Conservation (phyloP, 2,797 vertebrate species). For the Rhincodon typus region DNA sequence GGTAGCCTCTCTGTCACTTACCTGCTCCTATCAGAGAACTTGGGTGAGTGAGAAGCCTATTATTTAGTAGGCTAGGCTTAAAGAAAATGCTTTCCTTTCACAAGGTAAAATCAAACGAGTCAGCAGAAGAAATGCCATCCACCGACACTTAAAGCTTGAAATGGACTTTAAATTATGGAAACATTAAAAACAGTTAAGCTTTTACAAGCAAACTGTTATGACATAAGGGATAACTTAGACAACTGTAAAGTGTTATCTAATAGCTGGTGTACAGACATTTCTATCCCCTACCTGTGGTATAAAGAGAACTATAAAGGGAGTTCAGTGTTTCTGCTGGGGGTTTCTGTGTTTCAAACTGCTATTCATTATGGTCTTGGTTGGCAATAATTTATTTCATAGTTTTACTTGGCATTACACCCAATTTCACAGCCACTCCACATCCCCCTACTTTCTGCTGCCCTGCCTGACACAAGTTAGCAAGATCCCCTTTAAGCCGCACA, state of each 20-base stretch:
- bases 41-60: background rate
- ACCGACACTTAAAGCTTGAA: background rate
- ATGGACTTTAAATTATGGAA: conserved; percentile 36
- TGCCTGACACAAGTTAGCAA: background rate
- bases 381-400: background rate
- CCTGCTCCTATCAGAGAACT: background rate
- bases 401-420: background rate
- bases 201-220: conserved; percentile 35
- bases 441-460: background rate
- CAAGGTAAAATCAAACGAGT: background rate
- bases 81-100: background rate
- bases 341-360: background rate
- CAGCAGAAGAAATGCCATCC: background rate
- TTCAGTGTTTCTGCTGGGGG: background rate
- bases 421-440: background rate
- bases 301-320: conserved; percentile 23
- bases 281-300: conserved; percentile 15
- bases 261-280: background rate
- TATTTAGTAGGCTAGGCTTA: background rate
- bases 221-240: conserved; percentile 21
- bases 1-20: no score
- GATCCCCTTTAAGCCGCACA: background rate
- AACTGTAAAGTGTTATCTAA: conserved; percentile 19
- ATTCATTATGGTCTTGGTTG: background rate
- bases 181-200: conserved; percentile 35